These are phyloP conservation scores for Pygoscelis antarcticus DNA, from an alignment of 2,113 vertebrate species.

Conservation along the genomic window DNA sequence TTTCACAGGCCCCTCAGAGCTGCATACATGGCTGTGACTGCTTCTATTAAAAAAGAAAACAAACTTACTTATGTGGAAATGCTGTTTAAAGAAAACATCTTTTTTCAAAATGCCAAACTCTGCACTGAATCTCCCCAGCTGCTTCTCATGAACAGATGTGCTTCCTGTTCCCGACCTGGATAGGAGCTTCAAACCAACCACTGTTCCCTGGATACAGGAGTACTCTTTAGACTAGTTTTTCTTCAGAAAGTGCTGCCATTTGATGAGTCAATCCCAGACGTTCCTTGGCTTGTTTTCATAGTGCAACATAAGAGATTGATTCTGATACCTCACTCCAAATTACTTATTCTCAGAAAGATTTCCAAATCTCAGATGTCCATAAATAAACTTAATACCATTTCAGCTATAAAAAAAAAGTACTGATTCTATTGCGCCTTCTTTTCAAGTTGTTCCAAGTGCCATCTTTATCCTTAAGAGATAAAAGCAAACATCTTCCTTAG, in stretches of 20 bases:
- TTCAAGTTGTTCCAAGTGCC: neutral
- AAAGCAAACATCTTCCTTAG: neutral
- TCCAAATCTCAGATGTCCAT: neutral
- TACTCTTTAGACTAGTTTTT: neutral
- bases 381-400: neutral
- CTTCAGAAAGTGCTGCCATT: neutral
- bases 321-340: neutral
- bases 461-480: neutral
- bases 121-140: neutral
- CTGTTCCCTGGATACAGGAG: neutral
- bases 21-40: neutral
- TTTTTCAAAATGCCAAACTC: neutral
- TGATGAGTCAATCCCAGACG: neutral
- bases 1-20: neutral
- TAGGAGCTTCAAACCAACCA: neutral
- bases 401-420: neutral
- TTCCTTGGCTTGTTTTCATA: neutral
- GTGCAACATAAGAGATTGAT: neutral
- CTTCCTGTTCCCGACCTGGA: neutral
- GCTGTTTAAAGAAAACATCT: neutral
- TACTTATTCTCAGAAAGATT: neutral
- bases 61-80: neutral
- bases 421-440: neutral
- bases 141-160: neutral
- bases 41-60: neutral